Base-by-base conservation (phyloP, 2,888 invertebrate species). In the Alitta virens region DNA sequence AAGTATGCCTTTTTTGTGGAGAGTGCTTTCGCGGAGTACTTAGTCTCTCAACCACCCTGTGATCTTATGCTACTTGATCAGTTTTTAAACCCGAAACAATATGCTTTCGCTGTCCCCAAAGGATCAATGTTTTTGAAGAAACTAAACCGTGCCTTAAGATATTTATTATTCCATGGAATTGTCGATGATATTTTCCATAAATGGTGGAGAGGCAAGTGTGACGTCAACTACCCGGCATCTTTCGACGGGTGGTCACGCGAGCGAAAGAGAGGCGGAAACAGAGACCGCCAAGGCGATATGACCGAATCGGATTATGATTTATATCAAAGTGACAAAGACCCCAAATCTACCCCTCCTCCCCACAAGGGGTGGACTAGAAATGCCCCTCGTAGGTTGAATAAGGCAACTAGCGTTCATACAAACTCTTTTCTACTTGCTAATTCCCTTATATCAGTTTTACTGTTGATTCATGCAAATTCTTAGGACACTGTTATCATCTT, bases 151-250 rank as follows among this genome's bases (percentile, higher is more conserved):
- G 61, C 52, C 23, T 46, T 61, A 38, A 7, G 21, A 16, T 25
- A 14, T 33, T 24, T 61, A 23, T 12, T 49, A 1, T 33, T 27
- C 5, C 46, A 56, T 24, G 61, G 61, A 3, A 40, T 51, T 2
- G 24, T 61, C 7, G 49, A 56, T 23, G 33, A 50, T 21, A 38
- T 60, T 16, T 14, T 16, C 24, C 53, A 38, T n/a, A 53, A 55
- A 16, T 60, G 60, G 60, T 60, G 60, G 60, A 53, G 53, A 24
- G 60, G 60, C 2, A 54, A 50, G 25, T 60, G 60, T 26, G n/a
- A n/a, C n/a, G n/a, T n/a, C n/a, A n/a, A n/a, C n/a, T n/a, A n/a
- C n/a, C n/a, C n/a, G n/a, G n/a, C n/a, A n/a, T n/a, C 12, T 14
- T n/a, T n/a, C n/a, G n/a, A n/a, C n/a, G n/a, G n/a, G n/a, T n/a